These are phyloP conservation scores for Lacanobia wlatinum DNA, from an alignment of 2,888 invertebrate species.

Conservation along the genomic window DNA sequence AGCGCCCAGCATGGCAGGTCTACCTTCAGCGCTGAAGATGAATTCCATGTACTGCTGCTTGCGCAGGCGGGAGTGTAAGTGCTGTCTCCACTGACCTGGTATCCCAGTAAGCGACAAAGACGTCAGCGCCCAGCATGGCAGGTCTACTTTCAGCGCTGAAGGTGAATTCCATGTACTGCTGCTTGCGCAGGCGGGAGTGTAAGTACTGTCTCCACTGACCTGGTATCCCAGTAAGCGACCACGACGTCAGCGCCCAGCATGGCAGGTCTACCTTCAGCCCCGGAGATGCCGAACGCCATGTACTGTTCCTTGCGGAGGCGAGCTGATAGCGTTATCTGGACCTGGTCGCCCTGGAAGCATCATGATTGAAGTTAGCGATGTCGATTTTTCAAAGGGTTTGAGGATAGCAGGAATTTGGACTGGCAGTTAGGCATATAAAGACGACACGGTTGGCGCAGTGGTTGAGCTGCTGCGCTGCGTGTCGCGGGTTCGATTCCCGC, in stretches of 20 bases:
- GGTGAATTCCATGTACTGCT: slow-evolving; percentile 97
- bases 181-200: slow-evolving; percentile 92
- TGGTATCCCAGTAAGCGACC: slow-evolving; percentile 93
- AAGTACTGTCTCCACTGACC: slow-evolving; percentile 53
- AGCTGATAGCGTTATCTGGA: slow-evolving; percentile 95
- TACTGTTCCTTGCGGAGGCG: slow-evolving; percentile 96
- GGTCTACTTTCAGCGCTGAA: no score
- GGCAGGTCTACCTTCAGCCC: slow-evolving; percentile 93
- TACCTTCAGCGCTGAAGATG: no score
- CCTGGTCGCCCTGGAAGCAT: slow-evolving; percentile 87
- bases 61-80: slow-evolving; percentile 88
- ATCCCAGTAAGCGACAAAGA: no score
- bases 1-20: no score
- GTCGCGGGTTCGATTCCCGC: no score
- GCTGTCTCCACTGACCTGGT: no score
- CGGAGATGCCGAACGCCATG: slow-evolving; percentile 96
- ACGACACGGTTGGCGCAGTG: no score
- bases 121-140: no score
- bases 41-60: slow-evolving; percentile 92
- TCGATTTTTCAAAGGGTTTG: not conserved
- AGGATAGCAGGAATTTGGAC: not conserved
- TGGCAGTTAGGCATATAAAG: no score
- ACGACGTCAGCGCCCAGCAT: slow-evolving; percentile 96
- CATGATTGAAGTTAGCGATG: not conserved
- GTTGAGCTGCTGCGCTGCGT: no score